Percentiles rank a stretch among this genome's conserved stretches.
These are phyloP conservation scores for Archocentrus centrarchus DNA, from an alignment of 2,113 vertebrate species.

Conservation along the genomic window DNA sequence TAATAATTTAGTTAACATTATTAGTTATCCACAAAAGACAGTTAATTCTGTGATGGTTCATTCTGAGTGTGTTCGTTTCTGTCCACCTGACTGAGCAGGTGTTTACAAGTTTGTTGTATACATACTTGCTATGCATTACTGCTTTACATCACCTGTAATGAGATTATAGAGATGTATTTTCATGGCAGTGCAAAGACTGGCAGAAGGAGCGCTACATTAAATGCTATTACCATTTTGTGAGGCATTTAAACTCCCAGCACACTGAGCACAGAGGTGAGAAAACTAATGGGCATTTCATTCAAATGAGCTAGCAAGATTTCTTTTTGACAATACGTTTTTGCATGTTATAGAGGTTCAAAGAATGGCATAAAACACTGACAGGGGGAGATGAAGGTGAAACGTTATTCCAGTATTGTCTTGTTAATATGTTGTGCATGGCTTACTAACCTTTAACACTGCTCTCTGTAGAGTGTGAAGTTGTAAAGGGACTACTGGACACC, in stretches of 20 bases:
- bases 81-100: not conserved
- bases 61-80: not conserved
- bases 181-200: conserved; percentile 1
- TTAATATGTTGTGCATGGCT: not conserved
- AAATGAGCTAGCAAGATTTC: not conserved
- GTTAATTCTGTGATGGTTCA: not conserved
- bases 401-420: not conserved
- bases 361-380: not conserved
- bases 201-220: not conserved
- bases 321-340: not conserved
- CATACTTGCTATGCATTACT: conserved; percentile 33
- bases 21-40: not conserved
- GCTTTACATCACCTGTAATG: conserved; percentile 46
- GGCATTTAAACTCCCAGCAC: not conserved
- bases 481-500: not conserved
- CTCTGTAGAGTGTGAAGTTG: not conserved
- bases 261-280: not conserved
- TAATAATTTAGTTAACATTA: not conserved
- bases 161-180: conserved; percentile 34
- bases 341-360: not conserved
- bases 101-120: conserved; percentile 39
- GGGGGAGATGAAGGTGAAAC: not conserved
- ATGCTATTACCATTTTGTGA: not conserved
- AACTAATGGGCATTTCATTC: not conserved
- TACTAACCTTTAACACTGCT: not conserved